These are phyloP conservation scores for Coryphaenoides rupestris DNA, from an alignment of 2,113 vertebrate genomes.

Conservation along the genomic window DNA sequence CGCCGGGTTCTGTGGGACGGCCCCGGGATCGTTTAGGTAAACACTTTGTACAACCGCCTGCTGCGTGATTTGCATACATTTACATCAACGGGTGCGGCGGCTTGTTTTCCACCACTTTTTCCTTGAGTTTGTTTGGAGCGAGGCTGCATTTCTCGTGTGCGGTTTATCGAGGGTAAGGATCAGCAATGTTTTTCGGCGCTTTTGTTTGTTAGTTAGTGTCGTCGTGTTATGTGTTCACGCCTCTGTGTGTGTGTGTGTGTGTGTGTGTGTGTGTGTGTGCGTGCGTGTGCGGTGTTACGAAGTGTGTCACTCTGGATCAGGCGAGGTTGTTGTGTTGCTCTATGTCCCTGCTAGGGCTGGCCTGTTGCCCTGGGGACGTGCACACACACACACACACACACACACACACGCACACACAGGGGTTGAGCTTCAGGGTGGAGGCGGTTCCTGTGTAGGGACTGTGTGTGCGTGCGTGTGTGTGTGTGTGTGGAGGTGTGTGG, in stretches of 20 bases:
- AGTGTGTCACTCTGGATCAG: neutral
- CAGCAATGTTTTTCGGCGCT: too few species aligned
- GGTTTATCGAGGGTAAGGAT: neutral
- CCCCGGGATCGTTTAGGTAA: constrained; percentile 19
- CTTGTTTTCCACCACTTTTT: neutral
- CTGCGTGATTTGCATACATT: neutral
- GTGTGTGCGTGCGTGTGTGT: too few species aligned
- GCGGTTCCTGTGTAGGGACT: too few species aligned
- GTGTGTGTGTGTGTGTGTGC: neutral
- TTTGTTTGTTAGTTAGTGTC: too few species aligned
- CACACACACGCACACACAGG: too few species aligned
- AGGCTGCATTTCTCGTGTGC: constrained; percentile 8
- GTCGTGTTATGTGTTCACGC: neutral
- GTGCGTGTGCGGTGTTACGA: neutral
- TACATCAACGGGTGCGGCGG: neutral
- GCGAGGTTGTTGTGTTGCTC: too few species aligned
- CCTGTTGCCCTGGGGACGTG: too few species aligned
- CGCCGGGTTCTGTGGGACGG: constrained; percentile 13
- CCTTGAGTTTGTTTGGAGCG: too few species aligned
- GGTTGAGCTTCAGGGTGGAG: too few species aligned
- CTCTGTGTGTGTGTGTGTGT: neutral
- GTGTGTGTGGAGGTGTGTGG: neutral
- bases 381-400: too few species aligned
- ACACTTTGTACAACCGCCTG: neutral
- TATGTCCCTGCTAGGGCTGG: too few species aligned